Base-by-base conservation (phyloP, 2,113 vertebrate species). In the Chinchilla lanigera region DNA sequence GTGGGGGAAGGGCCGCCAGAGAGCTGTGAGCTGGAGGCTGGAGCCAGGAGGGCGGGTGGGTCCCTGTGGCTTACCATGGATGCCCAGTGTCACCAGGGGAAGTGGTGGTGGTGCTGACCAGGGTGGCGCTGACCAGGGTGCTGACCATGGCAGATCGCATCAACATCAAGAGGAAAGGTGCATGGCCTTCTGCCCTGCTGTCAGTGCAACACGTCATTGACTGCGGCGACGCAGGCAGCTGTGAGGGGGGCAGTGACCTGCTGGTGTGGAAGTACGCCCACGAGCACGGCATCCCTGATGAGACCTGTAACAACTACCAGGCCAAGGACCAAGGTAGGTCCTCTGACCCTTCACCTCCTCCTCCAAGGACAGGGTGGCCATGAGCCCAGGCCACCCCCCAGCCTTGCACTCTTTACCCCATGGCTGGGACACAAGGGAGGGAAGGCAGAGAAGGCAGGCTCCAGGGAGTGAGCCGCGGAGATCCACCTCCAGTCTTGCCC, bases 221-320 rank as follows among this genome's bases (percentile, higher is more conserved):
- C 97, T 99, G 99, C 0, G 99, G 98, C 0, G 0, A 98, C 0
- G 99, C 99, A 0, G 99, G 99, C 0, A 98, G 98, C 94, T 99
- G 99, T 1, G 98, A 99, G 2, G 99, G 99, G 0, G 99, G 99
- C 1, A 98, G 99, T 82, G 99, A 99, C 97, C n/a, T 60, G 0
- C 98, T 98, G 0, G 99, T 99, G 30, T 99, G 99, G 99, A 87
- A 80, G 65, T 99, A 99, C 0, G 99, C 99, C 0, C 98, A 99
- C 10, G 35, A n/a, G 1, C 98, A 99, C 0, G 99, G 99, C 81
- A 99, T 99, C 97, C 99, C 99, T 0, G 99, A 99, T 0, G 99
- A 99, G 98, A 99, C 99, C 97, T 99, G 99, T 98, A 99, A 99
- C 97, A 99, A 99, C 98, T 99, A 99, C 98, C 99, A 99, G 97